Evolutionary conservation across 1,140 invertebrate species (phyloP).

Genomic region (Cepaea nemoralis): DNA sequence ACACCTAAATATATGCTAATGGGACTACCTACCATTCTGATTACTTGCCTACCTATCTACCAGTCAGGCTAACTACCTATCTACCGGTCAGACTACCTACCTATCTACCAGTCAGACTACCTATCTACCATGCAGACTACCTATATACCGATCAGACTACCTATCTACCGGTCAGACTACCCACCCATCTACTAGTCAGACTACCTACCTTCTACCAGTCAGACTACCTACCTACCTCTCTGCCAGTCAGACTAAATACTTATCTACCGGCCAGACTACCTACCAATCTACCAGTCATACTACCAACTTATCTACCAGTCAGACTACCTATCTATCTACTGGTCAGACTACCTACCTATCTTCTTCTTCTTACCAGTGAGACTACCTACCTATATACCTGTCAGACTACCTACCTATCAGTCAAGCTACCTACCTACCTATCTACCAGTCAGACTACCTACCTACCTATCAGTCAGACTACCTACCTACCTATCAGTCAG

Average conservation of each 20-base stretch:
- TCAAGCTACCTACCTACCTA: too few relatives aligned
- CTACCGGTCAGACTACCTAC: too few relatives aligned
- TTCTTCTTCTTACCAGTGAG: too few relatives aligned
- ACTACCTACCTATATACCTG: background rate
- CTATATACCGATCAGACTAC: background rate
- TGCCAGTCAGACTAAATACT: background rate
- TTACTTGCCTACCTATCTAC: constrained; percentile 4
- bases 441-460: too few relatives aligned
- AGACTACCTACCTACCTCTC: background rate
- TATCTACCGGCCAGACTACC: background rate
- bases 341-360: too few relatives aligned
- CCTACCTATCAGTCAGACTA: too few relatives aligned
- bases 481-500: too few relatives aligned
- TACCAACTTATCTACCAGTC: constrained; percentile 10
- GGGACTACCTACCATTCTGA: background rate
- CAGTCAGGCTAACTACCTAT: too few relatives aligned
- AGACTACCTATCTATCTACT: too few relatives aligned
- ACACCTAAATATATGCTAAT: background rate
- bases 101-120: too few relatives aligned
- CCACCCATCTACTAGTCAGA: background rate
- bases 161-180: background rate
- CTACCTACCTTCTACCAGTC: background rate
- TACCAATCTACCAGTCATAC: background rate
- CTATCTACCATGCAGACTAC: background rate
- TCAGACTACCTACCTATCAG: background rate